Conservation (phyloP, 2,888 invertebrate genomes). For the Drosophila silvestris region DNA sequence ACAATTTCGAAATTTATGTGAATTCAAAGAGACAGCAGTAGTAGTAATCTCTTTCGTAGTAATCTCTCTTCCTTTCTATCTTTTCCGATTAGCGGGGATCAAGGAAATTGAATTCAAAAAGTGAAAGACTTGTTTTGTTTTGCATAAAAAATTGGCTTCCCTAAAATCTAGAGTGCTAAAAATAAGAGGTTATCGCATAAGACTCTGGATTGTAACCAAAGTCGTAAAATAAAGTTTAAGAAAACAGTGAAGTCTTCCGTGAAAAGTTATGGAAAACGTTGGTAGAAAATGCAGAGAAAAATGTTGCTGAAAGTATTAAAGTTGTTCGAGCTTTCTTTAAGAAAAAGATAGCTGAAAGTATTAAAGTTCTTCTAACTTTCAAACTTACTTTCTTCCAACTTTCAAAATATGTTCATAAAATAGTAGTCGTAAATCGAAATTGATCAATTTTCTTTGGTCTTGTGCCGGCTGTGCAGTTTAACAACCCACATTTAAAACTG, state of each 20-base stretch:
- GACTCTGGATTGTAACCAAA: not conserved
- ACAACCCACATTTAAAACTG: not conserved
- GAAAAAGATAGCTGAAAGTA: not conserved
- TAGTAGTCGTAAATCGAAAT: not conserved
- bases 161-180: rapidly evolving
- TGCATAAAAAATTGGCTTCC: not conserved
- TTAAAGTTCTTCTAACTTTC: not conserved
- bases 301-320: not conserved
- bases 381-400: not conserved
- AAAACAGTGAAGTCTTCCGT: not conserved
- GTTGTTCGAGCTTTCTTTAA: not conserved
- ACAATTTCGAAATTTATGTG: not conserved
- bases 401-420: not conserved
- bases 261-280: not conserved
- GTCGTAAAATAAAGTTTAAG: not conserved
- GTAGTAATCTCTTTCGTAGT: too few relatives aligned
- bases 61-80: too few relatives aligned
- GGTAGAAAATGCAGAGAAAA: not conserved
- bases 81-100: not conserved
- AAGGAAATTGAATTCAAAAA: not conserved
- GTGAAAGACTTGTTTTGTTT: not conserved
- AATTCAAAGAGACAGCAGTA: too few relatives aligned
- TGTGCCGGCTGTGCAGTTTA: not conserved
- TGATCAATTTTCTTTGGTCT: not conserved
- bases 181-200: not conserved